Evolutionary conservation across 2,113 vertebrate genomes (phyloP).

Genomic region (Uria aalge): DNA sequence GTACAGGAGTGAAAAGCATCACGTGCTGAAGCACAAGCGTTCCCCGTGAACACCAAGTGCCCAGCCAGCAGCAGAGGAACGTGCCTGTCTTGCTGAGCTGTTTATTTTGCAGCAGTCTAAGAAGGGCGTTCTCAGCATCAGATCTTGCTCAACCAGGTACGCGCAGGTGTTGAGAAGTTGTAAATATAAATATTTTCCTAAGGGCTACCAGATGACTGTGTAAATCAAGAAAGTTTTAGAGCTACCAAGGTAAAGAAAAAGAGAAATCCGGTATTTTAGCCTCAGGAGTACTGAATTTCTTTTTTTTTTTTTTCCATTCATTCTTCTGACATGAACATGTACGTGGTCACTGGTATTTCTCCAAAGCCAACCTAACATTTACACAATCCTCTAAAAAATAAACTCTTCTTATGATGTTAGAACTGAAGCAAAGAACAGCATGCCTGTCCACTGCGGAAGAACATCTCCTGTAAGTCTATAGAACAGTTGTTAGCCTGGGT

Average conservation of each 20-base stretch:
- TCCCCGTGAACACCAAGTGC: background rate
- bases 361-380: background rate
- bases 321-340: background rate
- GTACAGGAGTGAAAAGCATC: background rate
- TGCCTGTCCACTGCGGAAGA: background rate
- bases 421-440: background rate
- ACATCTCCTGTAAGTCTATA: background rate
- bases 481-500: background rate
- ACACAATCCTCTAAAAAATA: background rate
- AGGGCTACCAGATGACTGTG: background rate
- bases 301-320: background rate
- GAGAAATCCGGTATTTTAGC: background rate
- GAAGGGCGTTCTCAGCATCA: background rate
- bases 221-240: background rate
- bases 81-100: background rate
- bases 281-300: background rate
- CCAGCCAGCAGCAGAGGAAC: background rate
- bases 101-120: background rate
- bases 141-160: background rate
- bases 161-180: background rate
- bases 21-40: fast-evolving
- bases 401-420: background rate
- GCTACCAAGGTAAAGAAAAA: background rate
- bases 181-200: background rate
- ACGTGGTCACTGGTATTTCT: background rate